Evolutionary conservation across 2,113 vertebrate species (phyloP).

Genomic region (Mobula birostris): DNA sequence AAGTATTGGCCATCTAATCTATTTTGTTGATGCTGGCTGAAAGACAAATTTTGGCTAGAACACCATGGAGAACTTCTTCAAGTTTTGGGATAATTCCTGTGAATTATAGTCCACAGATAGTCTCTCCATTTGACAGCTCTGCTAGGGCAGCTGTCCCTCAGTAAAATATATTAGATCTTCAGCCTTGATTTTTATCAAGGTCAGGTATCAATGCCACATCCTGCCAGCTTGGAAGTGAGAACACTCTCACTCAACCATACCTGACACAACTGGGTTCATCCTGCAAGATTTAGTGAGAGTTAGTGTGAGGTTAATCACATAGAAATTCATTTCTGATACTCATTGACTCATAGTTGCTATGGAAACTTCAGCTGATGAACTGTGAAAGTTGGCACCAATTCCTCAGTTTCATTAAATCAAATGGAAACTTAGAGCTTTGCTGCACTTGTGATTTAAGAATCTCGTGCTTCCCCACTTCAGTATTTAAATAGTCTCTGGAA

Average conservation of each 20-base stretch:
- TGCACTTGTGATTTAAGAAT: neutral
- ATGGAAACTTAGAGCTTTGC: neutral
- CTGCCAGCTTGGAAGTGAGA: neutral
- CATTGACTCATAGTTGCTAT: neutral
- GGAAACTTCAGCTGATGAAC: neutral
- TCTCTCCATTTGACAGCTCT: neutral
- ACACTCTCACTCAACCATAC: neutral
- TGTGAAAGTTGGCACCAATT: neutral
- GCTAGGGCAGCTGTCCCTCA: too few species aligned
- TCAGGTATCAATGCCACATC: neutral
- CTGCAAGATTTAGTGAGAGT: neutral
- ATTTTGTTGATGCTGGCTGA: neutral
- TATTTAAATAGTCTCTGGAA: neutral
- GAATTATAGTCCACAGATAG: too few species aligned
- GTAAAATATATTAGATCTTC: neutral
- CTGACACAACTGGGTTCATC: neutral
- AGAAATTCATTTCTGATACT: neutral
- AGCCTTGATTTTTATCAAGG: neutral
- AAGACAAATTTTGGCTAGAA: neutral
- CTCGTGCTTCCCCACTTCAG: neutral
- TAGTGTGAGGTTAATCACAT: neutral
- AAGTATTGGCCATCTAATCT: neutral
- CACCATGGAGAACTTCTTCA: neutral
- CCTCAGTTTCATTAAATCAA: neutral
- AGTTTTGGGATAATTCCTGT: neutral